Conservation (phyloP, 2,113 vertebrate species). For the Chiloscyllium plagiosum region DNA sequence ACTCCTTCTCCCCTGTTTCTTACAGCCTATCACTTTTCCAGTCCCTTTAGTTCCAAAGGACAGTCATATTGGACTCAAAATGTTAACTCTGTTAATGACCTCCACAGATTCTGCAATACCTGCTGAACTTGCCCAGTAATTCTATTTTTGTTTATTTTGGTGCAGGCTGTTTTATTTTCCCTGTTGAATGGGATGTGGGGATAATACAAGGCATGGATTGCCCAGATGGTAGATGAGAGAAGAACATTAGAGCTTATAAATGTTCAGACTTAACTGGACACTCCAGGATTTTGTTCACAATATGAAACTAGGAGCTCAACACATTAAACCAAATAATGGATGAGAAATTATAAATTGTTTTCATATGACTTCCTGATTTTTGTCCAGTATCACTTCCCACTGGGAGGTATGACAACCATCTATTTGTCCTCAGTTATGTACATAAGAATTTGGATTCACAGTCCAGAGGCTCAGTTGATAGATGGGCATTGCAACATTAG, state of each 20-base stretch:
- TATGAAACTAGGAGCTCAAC: not conserved
- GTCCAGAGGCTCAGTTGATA: not conserved
- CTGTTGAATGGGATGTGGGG: not conserved
- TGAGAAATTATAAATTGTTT: not conserved
- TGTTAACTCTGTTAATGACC: too few species aligned
- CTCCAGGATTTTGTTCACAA: not conserved
- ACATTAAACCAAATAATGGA: not conserved
- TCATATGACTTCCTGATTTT: not conserved
- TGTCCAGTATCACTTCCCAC: not conserved
- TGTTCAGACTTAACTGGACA: not conserved
- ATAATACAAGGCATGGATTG: not conserved
- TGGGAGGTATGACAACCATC: not conserved
- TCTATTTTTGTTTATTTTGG: not conserved
- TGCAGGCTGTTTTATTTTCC: not conserved
- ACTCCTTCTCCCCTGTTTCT: too few species aligned
- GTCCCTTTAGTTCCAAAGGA: too few species aligned
- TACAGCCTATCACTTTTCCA: too few species aligned
- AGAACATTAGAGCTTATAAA: not conserved
- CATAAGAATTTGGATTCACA: not conserved
- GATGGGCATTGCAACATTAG: not conserved
- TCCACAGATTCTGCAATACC: too few species aligned
- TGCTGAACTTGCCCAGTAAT: too few species aligned
- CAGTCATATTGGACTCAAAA: too few species aligned
- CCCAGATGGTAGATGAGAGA: not conserved
- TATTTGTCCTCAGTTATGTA: not conserved